These are phyloP conservation scores for Dendroctonus ponderosae DNA, from an alignment of 1,140 invertebrate genomes.

Conservation along the genomic window DNA sequence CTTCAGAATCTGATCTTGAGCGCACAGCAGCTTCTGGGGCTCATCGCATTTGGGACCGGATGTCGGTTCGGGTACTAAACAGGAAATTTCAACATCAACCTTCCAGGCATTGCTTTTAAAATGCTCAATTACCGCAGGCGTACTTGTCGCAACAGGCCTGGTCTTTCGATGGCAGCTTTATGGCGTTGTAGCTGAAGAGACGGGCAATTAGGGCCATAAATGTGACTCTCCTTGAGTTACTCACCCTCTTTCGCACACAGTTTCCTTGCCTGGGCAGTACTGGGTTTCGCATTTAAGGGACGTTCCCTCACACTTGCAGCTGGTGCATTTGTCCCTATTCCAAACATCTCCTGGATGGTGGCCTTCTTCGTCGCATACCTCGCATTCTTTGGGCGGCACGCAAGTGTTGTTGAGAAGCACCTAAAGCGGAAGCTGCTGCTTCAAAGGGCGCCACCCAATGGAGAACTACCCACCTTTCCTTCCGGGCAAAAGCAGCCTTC, in stretches of 20 bases:
- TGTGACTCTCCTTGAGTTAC: not conserved
- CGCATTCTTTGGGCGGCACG: slow-evolving; percentile 59
- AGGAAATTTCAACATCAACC: not conserved
- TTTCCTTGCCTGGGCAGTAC: slow-evolving; percentile 58
- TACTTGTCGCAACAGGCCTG: slow-evolving; percentile 68
- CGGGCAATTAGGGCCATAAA: not conserved
- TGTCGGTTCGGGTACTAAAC: slow-evolving; percentile 56
- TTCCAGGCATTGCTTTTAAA: not conserved
- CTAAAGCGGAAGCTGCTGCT: slow-evolving; percentile 38
- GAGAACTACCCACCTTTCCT: slow-evolving; percentile 55
- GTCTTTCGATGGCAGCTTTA: slow-evolving; percentile 55
- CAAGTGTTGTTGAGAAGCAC: slow-evolving; percentile 62
- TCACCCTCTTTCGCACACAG: slow-evolving; percentile 59
- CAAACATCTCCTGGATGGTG: slow-evolving; percentile 57
- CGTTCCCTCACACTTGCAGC: slow-evolving; percentile 65
- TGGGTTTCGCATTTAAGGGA: slow-evolving; percentile 58
- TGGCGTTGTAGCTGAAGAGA: slow-evolving; percentile 46
- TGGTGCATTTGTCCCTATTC: slow-evolving; percentile 69
- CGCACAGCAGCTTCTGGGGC: slow-evolving; percentile 65
- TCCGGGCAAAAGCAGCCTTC: slow-evolving; percentile 85
- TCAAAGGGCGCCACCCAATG: too few relatives aligned
- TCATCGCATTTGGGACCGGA: slow-evolving; percentile 58
- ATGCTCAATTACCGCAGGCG: slow-evolving; percentile 58
- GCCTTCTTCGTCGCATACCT: slow-evolving; percentile 61
- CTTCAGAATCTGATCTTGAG: slow-evolving; percentile 67